phyloP scores from a whole-genome alignment of 2,113 vertebrate species.

The Microtus oregoni region DNA sequence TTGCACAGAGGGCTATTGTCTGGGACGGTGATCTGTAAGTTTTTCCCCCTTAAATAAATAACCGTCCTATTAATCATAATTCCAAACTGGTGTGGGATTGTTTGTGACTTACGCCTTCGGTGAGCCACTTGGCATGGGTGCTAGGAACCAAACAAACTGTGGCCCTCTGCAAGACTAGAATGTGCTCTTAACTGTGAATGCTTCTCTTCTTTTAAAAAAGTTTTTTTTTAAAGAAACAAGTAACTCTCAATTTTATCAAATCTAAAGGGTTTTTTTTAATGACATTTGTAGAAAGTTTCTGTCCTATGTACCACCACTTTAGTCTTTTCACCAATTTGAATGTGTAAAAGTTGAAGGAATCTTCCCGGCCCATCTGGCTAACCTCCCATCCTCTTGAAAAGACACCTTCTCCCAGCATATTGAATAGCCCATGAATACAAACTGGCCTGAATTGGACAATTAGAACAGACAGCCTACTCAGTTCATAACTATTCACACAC shows the following conservation, averaged over 20 bases:
- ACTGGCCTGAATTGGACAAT: slow-evolving; percentile 1
- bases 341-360: not conserved
- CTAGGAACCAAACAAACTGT: not conserved
- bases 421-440: slow-evolving; percentile 21
- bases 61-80: too few species aligned
- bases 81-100: too few species aligned
- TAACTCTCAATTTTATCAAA: not conserved
- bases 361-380: not conserved
- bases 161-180: not conserved
- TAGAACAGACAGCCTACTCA: not conserved
- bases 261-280: not conserved
- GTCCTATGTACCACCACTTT: not conserved
- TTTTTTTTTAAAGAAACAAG: not conserved
- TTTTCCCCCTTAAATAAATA: too few species aligned
- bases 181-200: not conserved
- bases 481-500: slow-evolving; percentile 19
- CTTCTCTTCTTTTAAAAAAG: not conserved
- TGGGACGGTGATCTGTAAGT: too few species aligned
- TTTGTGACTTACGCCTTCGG: too few species aligned
- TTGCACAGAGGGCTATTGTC: too few species aligned
- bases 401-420: not conserved
- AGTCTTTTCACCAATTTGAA: not conserved
- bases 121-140: not conserved
- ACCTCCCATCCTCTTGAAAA: not conserved
- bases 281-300: slow-evolving; percentile 30